Base-by-base conservation (phyloP, 1,140 invertebrate genomes). In the Drosophila pachea region DNA sequence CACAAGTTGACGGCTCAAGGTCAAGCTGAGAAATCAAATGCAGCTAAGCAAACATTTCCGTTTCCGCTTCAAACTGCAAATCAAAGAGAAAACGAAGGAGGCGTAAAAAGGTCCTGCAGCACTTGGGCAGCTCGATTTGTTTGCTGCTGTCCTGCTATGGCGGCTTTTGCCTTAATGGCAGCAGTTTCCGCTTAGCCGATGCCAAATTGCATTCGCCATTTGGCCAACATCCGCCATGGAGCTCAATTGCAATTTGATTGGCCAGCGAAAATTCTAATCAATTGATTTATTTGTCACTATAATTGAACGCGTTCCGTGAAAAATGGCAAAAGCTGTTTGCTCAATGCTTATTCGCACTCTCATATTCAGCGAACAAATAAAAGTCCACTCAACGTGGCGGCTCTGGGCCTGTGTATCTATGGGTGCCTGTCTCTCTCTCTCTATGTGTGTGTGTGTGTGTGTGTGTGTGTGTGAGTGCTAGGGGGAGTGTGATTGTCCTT, bases 301-400 rank as follows among this genome's bases (percentile, higher is more conserved):
- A 77, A 82, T 82, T 78, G 78, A 47, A 59, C 45, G 63, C 43
- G 71, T 71, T 78, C 65, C 60, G 47, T 77, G 29, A 63, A 64
- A 70, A 76, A 61, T 63, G 63, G 40, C 47, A 47, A 35, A 69
- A 31, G 69, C 32, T 50, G 43, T 73, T 63, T 38, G 66, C 32
- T 42, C 53, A 36, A 56, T 58, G 72, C 47, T 69, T 69, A 65
- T 83, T 78, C 68, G 68, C 72, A 75, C 74, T 73, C 78, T 66
- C 62, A 75, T 74, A 68, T 45, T 53, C 47, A 12, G 53, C 42
- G 36, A 36, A 16, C 76, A 82, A 62, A 63, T 50, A 65, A 72
- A 64, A 73, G 55, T 48, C 54, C 38, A 29, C 45, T 58, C 53
- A 62, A 43, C 45, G 22, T 55, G 40, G 16, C n/a, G n/a, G n/a